Evolutionary conservation across 2,113 vertebrate species (phyloP).

Genomic region (Heteronetta atricapilla): DNA sequence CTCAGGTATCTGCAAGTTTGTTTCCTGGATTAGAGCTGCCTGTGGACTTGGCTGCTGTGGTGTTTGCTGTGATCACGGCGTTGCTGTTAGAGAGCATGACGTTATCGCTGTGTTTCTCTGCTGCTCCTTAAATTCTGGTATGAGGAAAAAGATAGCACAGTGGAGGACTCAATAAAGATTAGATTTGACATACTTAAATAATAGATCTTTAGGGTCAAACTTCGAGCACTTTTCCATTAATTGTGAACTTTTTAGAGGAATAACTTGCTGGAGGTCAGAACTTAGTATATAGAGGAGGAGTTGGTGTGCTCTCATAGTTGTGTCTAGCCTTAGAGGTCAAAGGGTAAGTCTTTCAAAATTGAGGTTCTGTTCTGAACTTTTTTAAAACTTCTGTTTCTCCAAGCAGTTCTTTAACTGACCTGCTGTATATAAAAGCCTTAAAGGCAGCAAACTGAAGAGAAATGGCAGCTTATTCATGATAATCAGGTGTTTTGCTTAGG

Average conservation of each 20-base stretch:
- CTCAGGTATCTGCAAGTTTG: not conserved
- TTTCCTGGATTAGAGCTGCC: not conserved
- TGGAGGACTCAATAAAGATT: not conserved
- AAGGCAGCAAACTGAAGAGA: not conserved
- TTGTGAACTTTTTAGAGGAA: not conserved
- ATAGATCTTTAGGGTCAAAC: not conserved
- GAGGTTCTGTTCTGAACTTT: not conserved
- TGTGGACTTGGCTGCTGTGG: not conserved
- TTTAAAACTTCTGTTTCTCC: not conserved
- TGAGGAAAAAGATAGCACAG: not conserved
- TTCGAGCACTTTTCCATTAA: not conserved
- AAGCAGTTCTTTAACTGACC: not conserved
- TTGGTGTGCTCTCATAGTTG: not conserved
- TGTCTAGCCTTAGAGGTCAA: not conserved
- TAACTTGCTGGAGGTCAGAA: not conserved
- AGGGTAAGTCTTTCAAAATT: not conserved
- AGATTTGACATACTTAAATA: not conserved
- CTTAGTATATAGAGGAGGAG: not conserved
- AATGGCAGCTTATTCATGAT: not conserved
- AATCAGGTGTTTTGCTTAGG: not conserved
- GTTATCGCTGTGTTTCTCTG: not conserved
- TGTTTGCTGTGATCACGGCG: accelerated
- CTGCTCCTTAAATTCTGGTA: not conserved
- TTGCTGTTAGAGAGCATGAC: not conserved
- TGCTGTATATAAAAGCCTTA: not conserved